phyloP scores from a whole-genome alignment of 2,888 invertebrate species.

The Cheilosia vernalis region DNA sequence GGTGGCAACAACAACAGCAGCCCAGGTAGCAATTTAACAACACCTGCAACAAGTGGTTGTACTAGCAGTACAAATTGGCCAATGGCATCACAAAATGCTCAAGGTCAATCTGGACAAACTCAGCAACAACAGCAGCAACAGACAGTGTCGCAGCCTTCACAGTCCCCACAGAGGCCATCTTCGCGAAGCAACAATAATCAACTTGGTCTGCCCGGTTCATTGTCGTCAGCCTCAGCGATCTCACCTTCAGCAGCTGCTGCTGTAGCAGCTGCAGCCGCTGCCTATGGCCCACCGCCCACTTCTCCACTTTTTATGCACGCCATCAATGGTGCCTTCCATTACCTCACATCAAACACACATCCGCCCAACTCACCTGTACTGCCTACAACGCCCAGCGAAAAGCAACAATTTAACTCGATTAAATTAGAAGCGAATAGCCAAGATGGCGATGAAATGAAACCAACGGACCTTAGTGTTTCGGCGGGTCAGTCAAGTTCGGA shows the following conservation, averaged over 20 bases:
- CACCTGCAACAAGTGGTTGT: constrained; percentile 73
- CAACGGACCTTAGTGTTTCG: constrained; percentile 87
- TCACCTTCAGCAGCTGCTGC: constrained; percentile 81
- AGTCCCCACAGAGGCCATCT: constrained; percentile 80
- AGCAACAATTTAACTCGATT: constrained; percentile 81
- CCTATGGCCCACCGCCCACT: constrained; percentile 82
- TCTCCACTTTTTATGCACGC: constrained; percentile 83
- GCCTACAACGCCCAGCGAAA: constrained; percentile 79
- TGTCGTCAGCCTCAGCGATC: constrained; percentile 76
- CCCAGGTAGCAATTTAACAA: constrained; percentile 77
- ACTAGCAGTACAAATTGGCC: constrained; percentile 85
- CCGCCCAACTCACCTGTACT: constrained; percentile 82
- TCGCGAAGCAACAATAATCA: constrained; percentile 77
- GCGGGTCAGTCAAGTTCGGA: constrained; percentile 76
- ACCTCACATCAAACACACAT: constrained; percentile 81
- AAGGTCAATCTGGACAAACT: constrained; percentile 59
- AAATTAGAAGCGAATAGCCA: constrained; percentile 82
- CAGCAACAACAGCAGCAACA: constrained; percentile 76
- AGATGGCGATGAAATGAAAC: constrained; percentile 86
- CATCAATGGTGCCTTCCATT: constrained; percentile 83
- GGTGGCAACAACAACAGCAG: constrained; percentile 84
- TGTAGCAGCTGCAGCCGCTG: constrained; percentile 80
- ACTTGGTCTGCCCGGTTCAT: constrained; percentile 79
- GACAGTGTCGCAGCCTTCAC: constrained; percentile 78
- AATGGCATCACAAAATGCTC: constrained; percentile 69